phyloP scores from a whole-genome alignment of 2,113 vertebrate genomes.

The Bos javanicus region DNA sequence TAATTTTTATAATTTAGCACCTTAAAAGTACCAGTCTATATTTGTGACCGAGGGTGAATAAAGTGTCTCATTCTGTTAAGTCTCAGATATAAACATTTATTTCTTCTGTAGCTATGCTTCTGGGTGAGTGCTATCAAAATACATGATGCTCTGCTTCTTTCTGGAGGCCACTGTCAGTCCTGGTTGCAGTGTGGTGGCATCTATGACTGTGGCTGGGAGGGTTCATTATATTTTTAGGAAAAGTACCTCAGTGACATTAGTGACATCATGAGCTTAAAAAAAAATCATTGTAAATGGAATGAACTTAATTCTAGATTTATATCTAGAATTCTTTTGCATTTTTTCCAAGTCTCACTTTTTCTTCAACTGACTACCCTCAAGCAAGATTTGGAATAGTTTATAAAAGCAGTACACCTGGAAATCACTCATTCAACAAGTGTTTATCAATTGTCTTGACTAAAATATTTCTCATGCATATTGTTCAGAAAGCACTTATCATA shows the following conservation, averaged over 20 bases:
- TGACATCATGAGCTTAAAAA: background rate
- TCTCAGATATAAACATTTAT: background rate
- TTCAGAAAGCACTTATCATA: background rate
- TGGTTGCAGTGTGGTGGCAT: background rate
- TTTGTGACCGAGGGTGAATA: background rate
- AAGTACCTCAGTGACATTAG: background rate
- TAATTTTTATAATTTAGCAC: slow-evolving; percentile 12
- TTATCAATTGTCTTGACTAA: background rate
- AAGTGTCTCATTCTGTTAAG: slow-evolving; percentile 16
- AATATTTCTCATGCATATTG: background rate
- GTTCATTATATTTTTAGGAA: background rate
- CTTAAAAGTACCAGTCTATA: background rate
- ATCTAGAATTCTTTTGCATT: background rate
- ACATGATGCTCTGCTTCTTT: background rate
- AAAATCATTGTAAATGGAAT: background rate
- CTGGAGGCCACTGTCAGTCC: background rate
- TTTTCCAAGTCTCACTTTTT: background rate
- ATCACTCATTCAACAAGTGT: background rate
- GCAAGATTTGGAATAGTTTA: background rate
- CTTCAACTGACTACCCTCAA: background rate
- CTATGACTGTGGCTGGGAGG: background rate
- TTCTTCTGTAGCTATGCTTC: background rate
- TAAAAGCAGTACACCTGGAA: background rate
- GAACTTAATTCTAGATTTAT: slow-evolving; percentile 5
- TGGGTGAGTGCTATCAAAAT: background rate